Conservation (phyloP, 2,888 invertebrate genomes). For the Erannis defoliaria region DNA sequence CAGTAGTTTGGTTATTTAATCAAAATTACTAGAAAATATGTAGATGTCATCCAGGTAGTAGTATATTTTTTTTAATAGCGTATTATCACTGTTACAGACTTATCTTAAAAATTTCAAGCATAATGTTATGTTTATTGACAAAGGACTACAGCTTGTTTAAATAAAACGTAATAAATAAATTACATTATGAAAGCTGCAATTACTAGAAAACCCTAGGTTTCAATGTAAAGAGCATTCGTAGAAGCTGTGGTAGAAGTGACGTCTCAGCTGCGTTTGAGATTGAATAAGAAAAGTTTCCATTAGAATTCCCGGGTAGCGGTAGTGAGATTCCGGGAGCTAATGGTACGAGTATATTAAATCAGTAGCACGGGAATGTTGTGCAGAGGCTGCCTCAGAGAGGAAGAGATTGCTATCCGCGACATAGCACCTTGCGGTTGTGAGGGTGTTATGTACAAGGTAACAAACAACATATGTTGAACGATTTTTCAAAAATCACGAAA, state of each 20-base stretch:
- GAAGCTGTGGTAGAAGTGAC: not conserved
- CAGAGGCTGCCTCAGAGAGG: constrained; percentile 4
- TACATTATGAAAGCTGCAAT: not conserved
- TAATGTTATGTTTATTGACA: too few relatives aligned
- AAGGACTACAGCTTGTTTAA: too few relatives aligned
- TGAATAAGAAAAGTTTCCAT: constrained; percentile 23
- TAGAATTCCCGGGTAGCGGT: constrained; percentile 7
- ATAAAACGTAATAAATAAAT: not conserved
- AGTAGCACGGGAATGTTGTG: constrained; percentile 27
- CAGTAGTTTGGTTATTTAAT: too few relatives aligned
- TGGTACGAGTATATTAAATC: constrained; percentile 37
- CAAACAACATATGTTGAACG: too few relatives aligned
- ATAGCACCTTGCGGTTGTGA: too few relatives aligned
- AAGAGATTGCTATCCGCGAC: constrained; percentile 19
- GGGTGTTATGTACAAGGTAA: too few relatives aligned
- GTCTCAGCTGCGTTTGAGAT: constrained; percentile 19
- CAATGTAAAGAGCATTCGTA: not conserved
- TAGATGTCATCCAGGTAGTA: too few relatives aligned
- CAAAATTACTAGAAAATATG: too few relatives aligned
- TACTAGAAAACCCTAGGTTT: not conserved
- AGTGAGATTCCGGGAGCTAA: constrained; percentile 19
- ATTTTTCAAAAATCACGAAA: too few relatives aligned
- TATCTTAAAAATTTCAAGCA: too few relatives aligned
- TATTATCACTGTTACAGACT: too few relatives aligned
- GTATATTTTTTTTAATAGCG: too few relatives aligned